Evolutionary conservation across 2,113 vertebrate species (phyloP).

Genomic region (Formicarius rufipectus): DNA sequence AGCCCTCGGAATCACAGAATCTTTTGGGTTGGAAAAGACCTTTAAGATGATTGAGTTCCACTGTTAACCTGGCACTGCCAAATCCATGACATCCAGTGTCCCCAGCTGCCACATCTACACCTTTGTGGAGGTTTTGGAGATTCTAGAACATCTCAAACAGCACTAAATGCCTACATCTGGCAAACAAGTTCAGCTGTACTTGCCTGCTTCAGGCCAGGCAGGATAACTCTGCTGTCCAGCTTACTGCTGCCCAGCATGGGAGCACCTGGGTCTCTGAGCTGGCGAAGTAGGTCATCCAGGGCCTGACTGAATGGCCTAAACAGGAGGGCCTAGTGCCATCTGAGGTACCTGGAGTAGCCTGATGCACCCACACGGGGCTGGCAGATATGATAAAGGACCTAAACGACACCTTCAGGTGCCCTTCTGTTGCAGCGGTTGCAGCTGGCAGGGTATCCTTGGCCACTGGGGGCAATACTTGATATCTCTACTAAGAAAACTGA

Average conservation of each 20-base stretch:
- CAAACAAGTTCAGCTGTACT: not conserved
- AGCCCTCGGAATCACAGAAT: not conserved
- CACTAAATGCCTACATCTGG: not conserved
- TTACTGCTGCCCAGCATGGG: not conserved
- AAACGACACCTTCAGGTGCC: not conserved
- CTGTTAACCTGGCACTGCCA: not conserved
- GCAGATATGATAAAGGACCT: not conserved
- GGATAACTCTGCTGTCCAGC: not conserved
- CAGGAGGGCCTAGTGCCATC: not conserved
- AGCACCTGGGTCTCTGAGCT: not conserved
- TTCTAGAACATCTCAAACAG: not conserved
- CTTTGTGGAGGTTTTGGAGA: not conserved
- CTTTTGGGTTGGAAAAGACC: not conserved
- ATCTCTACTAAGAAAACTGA: not conserved
- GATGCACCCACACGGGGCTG: not conserved
- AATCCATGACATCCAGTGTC: not conserved
- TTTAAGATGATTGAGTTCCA: not conserved
- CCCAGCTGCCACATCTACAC: not conserved
- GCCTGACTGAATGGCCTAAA: not conserved
- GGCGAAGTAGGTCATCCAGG: not conserved
- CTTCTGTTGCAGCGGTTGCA: not conserved
- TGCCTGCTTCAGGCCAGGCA: not conserved
- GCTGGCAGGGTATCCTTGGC: not conserved
- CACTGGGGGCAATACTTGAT: not conserved
- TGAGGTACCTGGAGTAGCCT: not conserved